Conservation (phyloP, 92 coral and sea anemone genomes). For the Diadumene lineata region DNA sequence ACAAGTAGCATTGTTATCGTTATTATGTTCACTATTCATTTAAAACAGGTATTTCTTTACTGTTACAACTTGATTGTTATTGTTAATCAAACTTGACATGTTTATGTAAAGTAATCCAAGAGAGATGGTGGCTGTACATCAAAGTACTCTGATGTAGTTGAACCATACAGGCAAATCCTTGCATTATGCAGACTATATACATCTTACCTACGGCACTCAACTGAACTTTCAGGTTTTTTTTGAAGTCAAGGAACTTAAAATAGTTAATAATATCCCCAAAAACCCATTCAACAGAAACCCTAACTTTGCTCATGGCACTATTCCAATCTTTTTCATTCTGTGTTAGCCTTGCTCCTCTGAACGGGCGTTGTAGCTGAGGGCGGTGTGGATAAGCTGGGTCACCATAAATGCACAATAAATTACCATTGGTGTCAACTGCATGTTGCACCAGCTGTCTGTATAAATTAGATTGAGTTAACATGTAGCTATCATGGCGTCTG, state of each 20-base stretch:
- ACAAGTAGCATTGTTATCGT: too few relatives aligned
- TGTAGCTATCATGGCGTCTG: neutral
- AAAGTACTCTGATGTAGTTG: slow-evolving; percentile 22
- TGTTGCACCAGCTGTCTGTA: neutral
- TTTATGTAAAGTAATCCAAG: too few relatives aligned
- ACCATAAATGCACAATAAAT: slow-evolving; percentile 21
- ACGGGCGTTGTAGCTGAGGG: slow-evolving; percentile 32
- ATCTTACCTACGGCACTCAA: slow-evolving; percentile 45
- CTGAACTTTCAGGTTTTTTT: slow-evolving; percentile 32
- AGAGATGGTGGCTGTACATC: slow-evolving; percentile 20
- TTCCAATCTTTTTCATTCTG: slow-evolving; percentile 25
- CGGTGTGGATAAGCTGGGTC: slow-evolving; percentile 57
- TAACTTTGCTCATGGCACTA: slow-evolving; percentile 36
- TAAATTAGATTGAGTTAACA: neutral
- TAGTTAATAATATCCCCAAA: slow-evolving; percentile 31
- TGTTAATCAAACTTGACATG: too few relatives aligned
- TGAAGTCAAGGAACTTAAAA: slow-evolving; percentile 38
- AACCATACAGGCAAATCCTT: slow-evolving; percentile 24
- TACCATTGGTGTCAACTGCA: slow-evolving; percentile 38
- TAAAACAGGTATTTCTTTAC: too few relatives aligned
- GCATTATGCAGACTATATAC: slow-evolving; percentile 23
- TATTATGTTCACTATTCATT: too few relatives aligned
- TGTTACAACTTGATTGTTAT: too few relatives aligned
- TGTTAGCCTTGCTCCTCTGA: slow-evolving; percentile 13
- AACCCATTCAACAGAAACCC: slow-evolving; percentile 45